These are phyloP conservation scores for Tupaia chinensis DNA, from an alignment of 2,113 vertebrate species.

Conservation along the genomic window DNA sequence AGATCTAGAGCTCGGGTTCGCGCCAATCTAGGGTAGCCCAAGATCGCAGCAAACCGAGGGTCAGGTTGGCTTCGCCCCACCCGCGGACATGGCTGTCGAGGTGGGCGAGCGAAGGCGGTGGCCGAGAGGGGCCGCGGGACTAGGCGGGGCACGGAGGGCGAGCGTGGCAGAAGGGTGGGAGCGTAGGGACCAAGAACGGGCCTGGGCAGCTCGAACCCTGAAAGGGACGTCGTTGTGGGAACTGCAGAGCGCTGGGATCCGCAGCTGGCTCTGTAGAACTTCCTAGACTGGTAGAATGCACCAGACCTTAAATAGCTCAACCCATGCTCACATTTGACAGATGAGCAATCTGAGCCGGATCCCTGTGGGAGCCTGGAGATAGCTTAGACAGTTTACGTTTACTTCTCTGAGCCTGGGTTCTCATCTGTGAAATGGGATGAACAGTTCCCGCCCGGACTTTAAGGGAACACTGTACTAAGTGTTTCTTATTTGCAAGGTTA, in stretches of 20 bases:
- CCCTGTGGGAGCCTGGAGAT: not conserved
- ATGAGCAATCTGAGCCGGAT: not conserved
- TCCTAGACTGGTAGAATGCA: rapidly evolving
- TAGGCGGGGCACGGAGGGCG: not conserved
- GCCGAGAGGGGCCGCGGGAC: rapidly evolving
- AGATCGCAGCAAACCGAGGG: rapidly evolving
- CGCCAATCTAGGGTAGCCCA: rapidly evolving
- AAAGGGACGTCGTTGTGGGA: rapidly evolving
- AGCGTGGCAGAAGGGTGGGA: not conserved
- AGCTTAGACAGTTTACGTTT: not conserved
- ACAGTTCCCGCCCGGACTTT: not conserved
- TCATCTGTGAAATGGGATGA: not conserved
- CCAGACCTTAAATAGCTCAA: rapidly evolving
- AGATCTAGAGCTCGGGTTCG: rapidly evolving
- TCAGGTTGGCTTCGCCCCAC: rapidly evolving
- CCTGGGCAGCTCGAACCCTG: not conserved
- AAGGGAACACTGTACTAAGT: too few species aligned
- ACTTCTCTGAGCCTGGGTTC: not conserved
- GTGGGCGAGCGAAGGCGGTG: not conserved
- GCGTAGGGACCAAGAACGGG: not conserved
- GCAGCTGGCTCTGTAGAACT: not conserved
- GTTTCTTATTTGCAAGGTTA: not conserved
- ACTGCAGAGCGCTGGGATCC: not conserved
- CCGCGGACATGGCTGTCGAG: rapidly evolving
- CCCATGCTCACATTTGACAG: not conserved